Evolutionary conservation across 2,113 vertebrate species (phyloP).

Genomic region (Odobenus rosmarus): DNA sequence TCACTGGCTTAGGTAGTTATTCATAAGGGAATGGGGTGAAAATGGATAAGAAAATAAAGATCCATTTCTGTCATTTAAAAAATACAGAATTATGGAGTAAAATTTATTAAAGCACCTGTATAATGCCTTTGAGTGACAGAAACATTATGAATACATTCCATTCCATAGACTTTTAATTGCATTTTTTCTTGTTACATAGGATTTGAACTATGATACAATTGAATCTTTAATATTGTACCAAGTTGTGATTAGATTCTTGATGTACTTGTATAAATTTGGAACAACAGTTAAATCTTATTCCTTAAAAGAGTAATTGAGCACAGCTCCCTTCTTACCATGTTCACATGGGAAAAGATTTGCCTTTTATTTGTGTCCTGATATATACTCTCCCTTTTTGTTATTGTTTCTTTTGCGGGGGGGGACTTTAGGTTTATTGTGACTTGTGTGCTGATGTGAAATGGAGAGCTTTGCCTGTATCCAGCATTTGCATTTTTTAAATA

Average conservation of each 20-base stretch:
- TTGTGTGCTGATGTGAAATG: neutral
- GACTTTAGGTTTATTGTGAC: neutral
- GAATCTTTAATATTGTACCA: neutral
- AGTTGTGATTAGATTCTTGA: conserved; percentile 22
- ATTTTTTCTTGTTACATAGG: neutral
- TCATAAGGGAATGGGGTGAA: conserved; percentile 56
- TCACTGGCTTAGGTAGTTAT: conserved; percentile 66
- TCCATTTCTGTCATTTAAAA: neutral
- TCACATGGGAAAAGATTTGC: neutral
- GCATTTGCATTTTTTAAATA: conserved; percentile 17
- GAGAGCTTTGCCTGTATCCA: neutral
- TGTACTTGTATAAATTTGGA: neutral
- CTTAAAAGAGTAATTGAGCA: neutral
- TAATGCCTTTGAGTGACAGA: neutral
- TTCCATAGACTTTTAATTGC: neutral
- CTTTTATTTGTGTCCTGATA: neutral
- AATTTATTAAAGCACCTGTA: neutral
- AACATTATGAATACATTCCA: neutral
- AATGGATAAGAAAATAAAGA: neutral
- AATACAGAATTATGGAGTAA: neutral
- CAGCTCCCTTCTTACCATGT: neutral
- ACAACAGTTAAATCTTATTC: neutral
- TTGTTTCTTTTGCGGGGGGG: neutral
- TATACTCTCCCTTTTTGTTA: neutral
- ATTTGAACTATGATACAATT: neutral